Evolutionary conservation across 1,140 invertebrate genomes (phyloP).

Genomic region (Drosophila bocqueti): DNA sequence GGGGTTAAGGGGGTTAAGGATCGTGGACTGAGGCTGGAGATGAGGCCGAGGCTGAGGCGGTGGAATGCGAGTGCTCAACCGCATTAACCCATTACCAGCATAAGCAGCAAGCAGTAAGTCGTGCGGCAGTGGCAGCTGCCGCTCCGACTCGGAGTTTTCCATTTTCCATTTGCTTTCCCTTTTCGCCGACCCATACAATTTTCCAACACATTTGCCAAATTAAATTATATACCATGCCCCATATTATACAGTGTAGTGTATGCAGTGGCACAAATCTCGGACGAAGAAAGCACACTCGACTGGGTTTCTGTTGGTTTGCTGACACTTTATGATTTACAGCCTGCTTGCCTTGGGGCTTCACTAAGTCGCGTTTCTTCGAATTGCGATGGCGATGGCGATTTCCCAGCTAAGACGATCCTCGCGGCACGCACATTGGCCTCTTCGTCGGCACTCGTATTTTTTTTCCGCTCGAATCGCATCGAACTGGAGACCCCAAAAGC

Average conservation of each 20-base stretch:
- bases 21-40: constrained; percentile 12
- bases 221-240: constrained; percentile 67
- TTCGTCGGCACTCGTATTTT: constrained; percentile 33
- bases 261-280: constrained; percentile 51
- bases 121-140: constrained; percentile 36
- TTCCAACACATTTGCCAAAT: constrained; percentile 82
- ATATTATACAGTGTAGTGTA: constrained; percentile 1
- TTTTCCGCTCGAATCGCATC: constrained; percentile 48
- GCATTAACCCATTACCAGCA: constrained; percentile 81
- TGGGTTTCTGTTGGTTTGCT: constrained; percentile 53
- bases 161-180: constrained; percentile 30
- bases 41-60: constrained; percentile 4
- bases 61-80: constrained; percentile 64
- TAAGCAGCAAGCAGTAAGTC: constrained; percentile 61
- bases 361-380: constrained; percentile 26
- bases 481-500: constrained; percentile 31
- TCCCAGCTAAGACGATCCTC: constrained; percentile 29
- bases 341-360: constrained; percentile 21
- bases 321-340: constrained; percentile 74
- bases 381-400: constrained; percentile 3
- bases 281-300: constrained; percentile 70
- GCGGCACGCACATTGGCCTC: constrained; percentile 48
- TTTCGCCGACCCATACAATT: constrained; percentile 73
- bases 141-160: constrained; percentile 35
- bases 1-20: constrained; percentile 7